These are phyloP conservation scores for Gerosis bhagava DNA, from an alignment of 2,888 invertebrate genomes.

Conservation along the genomic window DNA sequence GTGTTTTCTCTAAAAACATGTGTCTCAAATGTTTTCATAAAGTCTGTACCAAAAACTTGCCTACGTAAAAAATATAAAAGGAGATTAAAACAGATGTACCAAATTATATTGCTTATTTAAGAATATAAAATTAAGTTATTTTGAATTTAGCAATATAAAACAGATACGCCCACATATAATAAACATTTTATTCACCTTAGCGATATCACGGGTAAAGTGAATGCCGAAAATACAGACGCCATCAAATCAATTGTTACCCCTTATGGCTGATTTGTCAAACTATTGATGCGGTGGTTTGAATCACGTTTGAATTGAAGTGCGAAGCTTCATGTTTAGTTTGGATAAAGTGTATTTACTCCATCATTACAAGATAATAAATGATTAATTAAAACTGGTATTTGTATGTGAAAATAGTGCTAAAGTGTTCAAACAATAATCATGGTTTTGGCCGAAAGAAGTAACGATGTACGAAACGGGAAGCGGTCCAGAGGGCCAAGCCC, in stretches of 20 bases:
- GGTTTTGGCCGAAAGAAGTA: conserved; percentile 95
- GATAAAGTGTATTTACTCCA: conserved; percentile 41
- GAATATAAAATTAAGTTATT: too few relatives aligned
- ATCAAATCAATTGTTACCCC: conserved; percentile 50
- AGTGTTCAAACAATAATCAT: conserved; percentile 77
- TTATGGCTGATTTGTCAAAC: conserved; percentile 69
- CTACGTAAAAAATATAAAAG: conserved; percentile 40
- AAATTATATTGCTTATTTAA: too few relatives aligned
- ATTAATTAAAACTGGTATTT: conserved; percentile 34
- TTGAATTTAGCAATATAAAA: too few relatives aligned
- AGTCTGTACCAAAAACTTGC: conserved; percentile 59
- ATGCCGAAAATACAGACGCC: conserved; percentile 67
- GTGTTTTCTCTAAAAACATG: conserved; percentile 7
- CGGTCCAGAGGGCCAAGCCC: conserved; percentile 96
- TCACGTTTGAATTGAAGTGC: conserved; percentile 79
- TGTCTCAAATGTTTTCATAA: conserved; percentile 39
- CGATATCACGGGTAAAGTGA: conserved; percentile 44
- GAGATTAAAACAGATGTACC: too few relatives aligned
- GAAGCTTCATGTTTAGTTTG: conserved; percentile 59
- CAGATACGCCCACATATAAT: too few relatives aligned
- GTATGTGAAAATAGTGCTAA: conserved; percentile 47
- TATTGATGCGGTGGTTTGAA: conserved; percentile 83
- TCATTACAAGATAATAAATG: conserved; percentile 35
- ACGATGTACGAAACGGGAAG: conserved; percentile 93
- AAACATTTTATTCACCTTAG: neutral